Evolutionary conservation across 2,797 vertebrate genomes (phyloP), one percentile per base, ranked within the genome.

Genomic region (Typhlichthys subterraneus): DNA sequence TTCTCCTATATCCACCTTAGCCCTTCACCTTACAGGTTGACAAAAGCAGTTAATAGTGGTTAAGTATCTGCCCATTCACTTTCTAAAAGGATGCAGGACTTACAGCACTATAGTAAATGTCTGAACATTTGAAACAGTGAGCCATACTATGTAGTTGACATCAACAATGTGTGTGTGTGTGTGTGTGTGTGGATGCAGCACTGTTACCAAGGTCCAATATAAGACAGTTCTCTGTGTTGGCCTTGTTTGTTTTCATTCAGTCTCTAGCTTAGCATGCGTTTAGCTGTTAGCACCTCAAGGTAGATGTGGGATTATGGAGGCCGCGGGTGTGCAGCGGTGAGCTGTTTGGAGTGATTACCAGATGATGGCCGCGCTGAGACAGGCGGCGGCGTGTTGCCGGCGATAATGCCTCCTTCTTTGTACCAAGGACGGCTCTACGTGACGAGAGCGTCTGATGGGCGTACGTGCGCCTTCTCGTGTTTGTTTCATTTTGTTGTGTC

Each of bases 21-120:
- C 65, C 63, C 63, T 69, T 69, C 63, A 75, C 80, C 72, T 81
- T 79, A 88, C 88, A 89, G 87, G 87, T 89, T 89, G 88, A 88
- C 88, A 85, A 83, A 88, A 88, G 85, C 85, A 75, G 72, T 77
- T 23, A 57, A 76, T 72, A 67, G 74, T 81, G 84, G 82, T 84
- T 85, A 89, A 88, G 80, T 76, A 72, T 83, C 75, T 76, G 67
- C 60, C 67, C 62, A 65, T 59, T 63, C 64, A 65, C 65, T 69
- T 14, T 55, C 63, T 76, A 65, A 81, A 80, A 57, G 69, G 59
- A 76, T 73, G 75, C 33, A 38, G 23, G 23, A 23, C 23, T 19
- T 19, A 17, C 15, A 17, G 1, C 1, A 23, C 23, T 38, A 38
- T 38, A 38, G 33, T 8, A 38, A 38, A 38, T 8, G 33, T 38